Percentiles rank a stretch among this genome's conserved stretches.
Conservation (phyloP, 1,140 invertebrate genomes). For the Diuraphis noxia region DNA sequence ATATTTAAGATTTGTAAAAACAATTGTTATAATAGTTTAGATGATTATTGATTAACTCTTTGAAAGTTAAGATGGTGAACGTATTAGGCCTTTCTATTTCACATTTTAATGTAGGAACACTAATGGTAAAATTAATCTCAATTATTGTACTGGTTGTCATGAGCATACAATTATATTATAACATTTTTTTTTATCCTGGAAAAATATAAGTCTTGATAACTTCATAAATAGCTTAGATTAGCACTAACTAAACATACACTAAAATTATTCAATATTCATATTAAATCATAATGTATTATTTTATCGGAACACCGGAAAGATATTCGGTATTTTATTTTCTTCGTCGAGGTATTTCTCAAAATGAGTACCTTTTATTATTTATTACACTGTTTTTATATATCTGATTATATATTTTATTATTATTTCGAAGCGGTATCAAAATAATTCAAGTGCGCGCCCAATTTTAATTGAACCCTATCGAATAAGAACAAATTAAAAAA, state of each 20-base stretch:
- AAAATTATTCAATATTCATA: not conserved
- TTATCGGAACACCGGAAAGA: not conserved
- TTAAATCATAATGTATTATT: not conserved
- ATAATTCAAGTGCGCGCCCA: not conserved
- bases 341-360: not conserved
- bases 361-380: not conserved
- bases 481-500: slow-evolving; percentile 1
- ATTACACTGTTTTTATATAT: not conserved
- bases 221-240: not conserved
- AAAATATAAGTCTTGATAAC: not conserved
- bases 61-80: not conserved
- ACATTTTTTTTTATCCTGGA: not conserved
- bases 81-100: not conserved
- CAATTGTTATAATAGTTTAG: not conserved
- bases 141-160: not conserved
- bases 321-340: not conserved
- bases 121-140: no score
- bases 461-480: not conserved
- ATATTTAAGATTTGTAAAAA: not conserved
- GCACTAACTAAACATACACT: not conserved
- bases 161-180: not conserved
- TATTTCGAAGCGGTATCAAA: not conserved
- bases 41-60: not conserved
- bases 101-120: not conserved
- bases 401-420: not conserved